A percentile compares a stretch with the other conserved stretches of the same genome.
Conservation (phyloP, 2,113 vertebrate species). For the Bettongia penicillata region DNA sequence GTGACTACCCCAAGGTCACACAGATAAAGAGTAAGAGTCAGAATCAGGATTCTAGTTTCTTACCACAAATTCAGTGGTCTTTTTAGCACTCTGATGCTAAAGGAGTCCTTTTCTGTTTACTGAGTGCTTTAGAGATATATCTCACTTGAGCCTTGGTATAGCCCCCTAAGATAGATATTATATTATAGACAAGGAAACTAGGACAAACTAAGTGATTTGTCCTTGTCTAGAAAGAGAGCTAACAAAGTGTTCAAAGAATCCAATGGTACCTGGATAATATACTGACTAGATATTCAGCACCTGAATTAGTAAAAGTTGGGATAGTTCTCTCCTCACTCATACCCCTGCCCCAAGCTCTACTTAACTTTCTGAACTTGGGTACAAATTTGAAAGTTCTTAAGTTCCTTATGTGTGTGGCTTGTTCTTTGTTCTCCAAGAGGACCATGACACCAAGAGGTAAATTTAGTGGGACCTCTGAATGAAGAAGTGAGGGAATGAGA, state of each 20-base stretch:
- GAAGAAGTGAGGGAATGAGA: not conserved
- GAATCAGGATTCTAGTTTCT: not conserved
- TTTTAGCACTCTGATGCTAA: not conserved
- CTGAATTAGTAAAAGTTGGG: conserved; percentile 27
- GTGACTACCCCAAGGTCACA: not conserved
- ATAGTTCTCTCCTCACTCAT: not conserved
- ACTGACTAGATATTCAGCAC: conserved; percentile 13
- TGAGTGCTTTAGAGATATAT: not conserved
- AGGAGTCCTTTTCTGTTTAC: not conserved
- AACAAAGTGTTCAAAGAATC: conserved; percentile 27
- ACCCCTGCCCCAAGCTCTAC: not conserved
- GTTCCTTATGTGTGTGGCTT: not conserved
- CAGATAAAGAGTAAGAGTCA: not conserved
- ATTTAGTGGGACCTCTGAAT: not conserved
- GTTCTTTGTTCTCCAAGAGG: too few relatives aligned
- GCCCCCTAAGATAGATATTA: not conserved
- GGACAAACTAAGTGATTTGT: not conserved
- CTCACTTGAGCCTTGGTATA: not conserved
- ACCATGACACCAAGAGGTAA: not conserved
- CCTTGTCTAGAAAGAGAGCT: not conserved
- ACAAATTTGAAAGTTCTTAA: conserved; percentile 20
- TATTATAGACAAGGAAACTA: not conserved
- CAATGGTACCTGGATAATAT: conserved; percentile 14
- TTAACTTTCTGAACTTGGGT: not conserved
- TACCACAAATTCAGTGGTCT: not conserved